Conservation (phyloP, 1,140 invertebrate genomes). For the Trichogramma pretiosum region DNA sequence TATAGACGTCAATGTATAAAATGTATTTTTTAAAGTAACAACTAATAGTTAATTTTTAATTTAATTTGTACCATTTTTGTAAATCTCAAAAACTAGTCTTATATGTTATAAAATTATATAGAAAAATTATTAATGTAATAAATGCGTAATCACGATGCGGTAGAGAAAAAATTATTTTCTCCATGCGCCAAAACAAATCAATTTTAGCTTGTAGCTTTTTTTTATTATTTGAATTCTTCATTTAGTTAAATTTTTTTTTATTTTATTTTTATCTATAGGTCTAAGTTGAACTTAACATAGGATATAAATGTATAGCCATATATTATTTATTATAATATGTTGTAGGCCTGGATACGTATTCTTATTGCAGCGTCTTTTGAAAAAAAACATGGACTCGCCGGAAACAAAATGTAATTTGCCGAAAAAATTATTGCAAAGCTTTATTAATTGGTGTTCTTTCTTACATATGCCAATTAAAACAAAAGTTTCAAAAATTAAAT, state of each 20-base stretch:
- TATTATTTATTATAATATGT: too few relatives aligned
- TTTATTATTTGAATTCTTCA: not conserved
- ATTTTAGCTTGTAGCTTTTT: slow-evolving; percentile 6
- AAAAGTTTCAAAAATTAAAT: too few relatives aligned
- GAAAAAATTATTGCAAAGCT: too few relatives aligned
- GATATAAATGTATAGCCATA: too few relatives aligned
- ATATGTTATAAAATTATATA: slow-evolving; percentile 14
- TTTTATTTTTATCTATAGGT: too few relatives aligned
- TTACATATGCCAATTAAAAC: too few relatives aligned
- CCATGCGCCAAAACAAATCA: slow-evolving; percentile 16
- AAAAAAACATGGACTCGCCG: too few relatives aligned
- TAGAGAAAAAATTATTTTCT: slow-evolving; percentile 7
- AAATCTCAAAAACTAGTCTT: slow-evolving; percentile 20
- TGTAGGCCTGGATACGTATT: too few relatives aligned
- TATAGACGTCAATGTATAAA: not conserved
- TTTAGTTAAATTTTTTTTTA: not conserved
- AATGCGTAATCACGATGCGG: not conserved
- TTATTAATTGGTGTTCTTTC: too few relatives aligned
- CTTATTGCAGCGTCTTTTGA: too few relatives aligned
- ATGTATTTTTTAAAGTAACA: slow-evolving; percentile 13
- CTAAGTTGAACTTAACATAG: too few relatives aligned
- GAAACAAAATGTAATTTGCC: too few relatives aligned
- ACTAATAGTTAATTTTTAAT: slow-evolving; percentile 5
- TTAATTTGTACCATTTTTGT: slow-evolving; percentile 15
- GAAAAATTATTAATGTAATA: not conserved